Conservation (phyloP, 1,140 invertebrate genomes). For the Brachystomella parvula region DNA sequence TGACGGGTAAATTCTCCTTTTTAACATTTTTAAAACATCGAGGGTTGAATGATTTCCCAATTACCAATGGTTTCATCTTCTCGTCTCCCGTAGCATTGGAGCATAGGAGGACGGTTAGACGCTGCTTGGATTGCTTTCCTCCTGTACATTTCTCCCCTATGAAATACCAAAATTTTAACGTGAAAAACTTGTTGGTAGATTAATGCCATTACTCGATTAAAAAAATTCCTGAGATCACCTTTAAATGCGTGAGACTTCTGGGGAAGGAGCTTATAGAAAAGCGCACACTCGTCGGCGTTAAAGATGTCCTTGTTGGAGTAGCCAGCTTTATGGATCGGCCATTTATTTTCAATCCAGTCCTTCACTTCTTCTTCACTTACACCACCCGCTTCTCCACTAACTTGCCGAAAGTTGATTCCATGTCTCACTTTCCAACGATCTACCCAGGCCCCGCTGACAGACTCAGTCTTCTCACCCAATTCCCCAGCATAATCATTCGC, state of each 20-base stretch:
- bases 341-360: constrained; percentile 10
- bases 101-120: constrained; percentile 44
- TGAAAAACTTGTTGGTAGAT: too few species aligned
- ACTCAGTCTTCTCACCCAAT: too few species aligned
- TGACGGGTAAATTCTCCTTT: constrained; percentile 41
- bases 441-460: too few species aligned
- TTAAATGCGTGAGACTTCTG: constrained; percentile 44
- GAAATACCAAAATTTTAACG: too few species aligned
- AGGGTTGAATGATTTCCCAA: constrained; percentile 46
- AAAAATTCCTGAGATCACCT: too few species aligned
- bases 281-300: constrained; percentile 47
- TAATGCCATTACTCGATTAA: too few species aligned
- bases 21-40: constrained; percentile 45
- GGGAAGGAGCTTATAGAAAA: constrained; percentile 46
- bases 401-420: constrained; percentile 17
- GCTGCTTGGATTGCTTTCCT: constrained; percentile 46
- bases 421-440: constrained; percentile 35
- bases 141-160: constrained; percentile 37
- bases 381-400: constrained; percentile 29
- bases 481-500: neutral
- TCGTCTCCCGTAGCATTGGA: constrained; percentile 45
- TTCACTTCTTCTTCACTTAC: constrained; percentile 18
- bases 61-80: constrained; percentile 45
- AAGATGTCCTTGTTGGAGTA: constrained; percentile 44
- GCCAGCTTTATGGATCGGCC: constrained; percentile 29